Base-by-base conservation (phyloP, 2,888 invertebrate genomes). In the Melipona bicolor region DNA sequence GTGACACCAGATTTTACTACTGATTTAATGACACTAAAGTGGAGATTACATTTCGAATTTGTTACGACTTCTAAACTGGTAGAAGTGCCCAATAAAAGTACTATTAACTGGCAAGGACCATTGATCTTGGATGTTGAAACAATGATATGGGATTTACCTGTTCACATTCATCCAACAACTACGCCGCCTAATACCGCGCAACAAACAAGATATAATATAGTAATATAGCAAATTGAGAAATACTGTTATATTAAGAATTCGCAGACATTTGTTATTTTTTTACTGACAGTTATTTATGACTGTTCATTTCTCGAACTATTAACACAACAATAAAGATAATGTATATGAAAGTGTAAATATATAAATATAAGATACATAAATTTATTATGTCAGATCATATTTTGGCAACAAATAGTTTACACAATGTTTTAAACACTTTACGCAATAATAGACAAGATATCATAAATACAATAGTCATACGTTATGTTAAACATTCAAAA, bases 1-100 rank as follows among this genome's bases (percentile, higher is more conserved):
- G 97, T 98, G 9, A 98, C 99, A 0, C 99, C 99, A 6, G 97
- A 98, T n/a, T 99, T 99, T 95, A 96, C 96, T 72, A 98, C 99
- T 19, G 97, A 98, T 93, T 96, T 98, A 97, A 98, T 99, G 15
- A 97, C 97, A 77, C 95, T 99, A 77, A 97, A 97, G 93, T 99
- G 99, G 99, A 96, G 98, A 70, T 95, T 99, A 50, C 99, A 99
- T 95, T 99, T 99, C 94, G 99, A 99, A 95, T 99, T 99, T 95
- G 99, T 98, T 0, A 98, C 98, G 0, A 97, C 97, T 83, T 96
- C 96, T 4, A 97, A 97, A 91, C 95, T 96, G 77, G 95, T 97
- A 73, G 95, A 96, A 83, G 95, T 96, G 49, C 96, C 96, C 9
- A 95, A 96, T 49, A 95, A 96, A 49, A 96, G 96, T 59, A 95